phyloP scores from a whole-genome alignment of 2,113 vertebrate genomes.

The Pontoporia blainvillei region DNA sequence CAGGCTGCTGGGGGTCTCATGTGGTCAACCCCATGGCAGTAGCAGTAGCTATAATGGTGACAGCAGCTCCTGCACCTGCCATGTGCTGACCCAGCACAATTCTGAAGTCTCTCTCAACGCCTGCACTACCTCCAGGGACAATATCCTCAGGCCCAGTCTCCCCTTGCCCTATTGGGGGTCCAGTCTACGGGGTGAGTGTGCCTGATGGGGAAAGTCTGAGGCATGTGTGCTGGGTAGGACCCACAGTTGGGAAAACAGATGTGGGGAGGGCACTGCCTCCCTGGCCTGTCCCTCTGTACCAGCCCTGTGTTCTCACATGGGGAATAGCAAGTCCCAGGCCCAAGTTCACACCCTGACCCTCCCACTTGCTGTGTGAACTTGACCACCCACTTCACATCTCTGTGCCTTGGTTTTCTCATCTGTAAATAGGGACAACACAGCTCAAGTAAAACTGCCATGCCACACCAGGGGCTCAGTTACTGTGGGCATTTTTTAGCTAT shows the following conservation, averaged over 20 bases:
- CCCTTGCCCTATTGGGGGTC: neutral
- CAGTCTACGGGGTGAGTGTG: neutral
- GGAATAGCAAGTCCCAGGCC: too few relatives aligned
- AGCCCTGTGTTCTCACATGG: too few relatives aligned
- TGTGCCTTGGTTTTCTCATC: neutral
- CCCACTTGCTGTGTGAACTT: neutral
- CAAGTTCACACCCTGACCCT: neutral
- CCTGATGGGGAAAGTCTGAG: too few relatives aligned
- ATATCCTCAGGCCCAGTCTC: neutral
- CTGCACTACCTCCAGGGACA: neutral
- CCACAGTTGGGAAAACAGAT: too few relatives aligned
- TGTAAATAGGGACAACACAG: neutral
- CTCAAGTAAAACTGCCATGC: neutral
- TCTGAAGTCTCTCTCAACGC: neutral
- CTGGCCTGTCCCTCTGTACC: neutral
- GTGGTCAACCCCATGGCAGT: rapidly evolving
- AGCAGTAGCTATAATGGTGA: neutral
- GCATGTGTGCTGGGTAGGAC: neutral
- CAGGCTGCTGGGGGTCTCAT: rapidly evolving
- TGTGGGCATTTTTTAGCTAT: neutral
- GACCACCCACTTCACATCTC: neutral
- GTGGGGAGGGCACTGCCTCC: neutral
- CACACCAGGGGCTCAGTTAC: too few relatives aligned
- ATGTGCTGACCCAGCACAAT: rapidly evolving
- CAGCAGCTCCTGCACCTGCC: rapidly evolving